Conservation (phyloP, 2,113 vertebrate genomes). For the Xerus inauris region DNA sequence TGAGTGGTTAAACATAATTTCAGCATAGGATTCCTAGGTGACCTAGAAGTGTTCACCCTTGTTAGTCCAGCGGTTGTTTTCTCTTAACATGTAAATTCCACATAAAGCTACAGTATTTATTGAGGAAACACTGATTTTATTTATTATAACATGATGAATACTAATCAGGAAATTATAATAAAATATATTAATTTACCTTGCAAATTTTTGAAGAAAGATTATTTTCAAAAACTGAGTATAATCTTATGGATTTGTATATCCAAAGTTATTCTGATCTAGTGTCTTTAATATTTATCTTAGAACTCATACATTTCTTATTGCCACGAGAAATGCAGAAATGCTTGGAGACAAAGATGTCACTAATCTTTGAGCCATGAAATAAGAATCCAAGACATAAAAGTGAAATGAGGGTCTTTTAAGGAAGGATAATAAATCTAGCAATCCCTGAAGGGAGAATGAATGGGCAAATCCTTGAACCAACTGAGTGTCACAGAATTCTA, state of each 20-base stretch:
- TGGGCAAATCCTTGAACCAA: background rate
- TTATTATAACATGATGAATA: background rate
- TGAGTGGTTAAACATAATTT: background rate
- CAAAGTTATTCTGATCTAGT: background rate
- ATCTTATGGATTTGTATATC: background rate
- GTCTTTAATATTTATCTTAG: background rate
- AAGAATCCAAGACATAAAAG: constrained; percentile 49
- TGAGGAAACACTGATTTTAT: background rate
- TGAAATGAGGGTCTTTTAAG: background rate
- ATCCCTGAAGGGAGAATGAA: background rate
- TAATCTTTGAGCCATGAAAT: constrained; percentile 38
- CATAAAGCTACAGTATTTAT: background rate
- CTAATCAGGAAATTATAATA: background rate
- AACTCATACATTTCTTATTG: constrained; percentile 1
- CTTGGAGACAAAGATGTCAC: constrained; percentile 5
- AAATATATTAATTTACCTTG: background rate
- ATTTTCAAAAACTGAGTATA: background rate
- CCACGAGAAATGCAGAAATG: background rate
- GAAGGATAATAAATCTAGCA: background rate
- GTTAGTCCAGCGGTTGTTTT: background rate
- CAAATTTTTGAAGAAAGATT: constrained; percentile 15
- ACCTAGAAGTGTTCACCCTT: background rate
- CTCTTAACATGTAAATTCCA: background rate
- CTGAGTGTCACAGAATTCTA: background rate
- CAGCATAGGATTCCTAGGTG: background rate